These are phyloP conservation scores for Loris lydekkerianus DNA, from an alignment of 2,797 vertebrate species.

Conservation along the genomic window DNA sequence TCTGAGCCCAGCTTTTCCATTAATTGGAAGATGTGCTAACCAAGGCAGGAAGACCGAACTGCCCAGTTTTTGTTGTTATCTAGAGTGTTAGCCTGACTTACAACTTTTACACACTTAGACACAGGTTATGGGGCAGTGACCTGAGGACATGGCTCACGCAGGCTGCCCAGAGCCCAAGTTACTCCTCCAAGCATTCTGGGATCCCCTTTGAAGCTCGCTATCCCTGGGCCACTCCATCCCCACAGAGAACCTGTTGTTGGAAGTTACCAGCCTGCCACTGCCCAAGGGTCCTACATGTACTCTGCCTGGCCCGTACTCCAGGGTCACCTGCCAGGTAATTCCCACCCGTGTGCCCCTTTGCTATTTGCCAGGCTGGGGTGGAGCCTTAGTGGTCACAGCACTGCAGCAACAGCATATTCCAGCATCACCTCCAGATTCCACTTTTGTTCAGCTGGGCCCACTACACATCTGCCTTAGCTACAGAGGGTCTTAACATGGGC, in stretches of 20 bases:
- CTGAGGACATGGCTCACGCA: rapidly evolving
- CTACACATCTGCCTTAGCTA: rapidly evolving
- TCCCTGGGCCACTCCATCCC: rapidly evolving
- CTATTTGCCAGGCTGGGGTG: too few relatives aligned
- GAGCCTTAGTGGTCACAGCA: neutral
- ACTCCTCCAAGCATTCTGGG: neutral
- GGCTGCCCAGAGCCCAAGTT: rapidly evolving
- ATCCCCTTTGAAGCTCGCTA: neutral
- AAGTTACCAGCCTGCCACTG: rapidly evolving
- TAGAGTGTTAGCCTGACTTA: neutral
- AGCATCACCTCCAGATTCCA: rapidly evolving
- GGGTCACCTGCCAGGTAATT: too few relatives aligned
- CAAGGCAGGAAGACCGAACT: neutral
- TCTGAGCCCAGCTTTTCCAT: neutral
- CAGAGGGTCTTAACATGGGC: neutral
- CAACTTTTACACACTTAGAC: neutral
- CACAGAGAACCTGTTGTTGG: neutral
- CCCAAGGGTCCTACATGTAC: rapidly evolving
- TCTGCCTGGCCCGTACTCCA: rapidly evolving
- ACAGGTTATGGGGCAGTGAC: rapidly evolving
- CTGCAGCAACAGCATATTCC: neutral
- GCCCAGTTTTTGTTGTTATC: neutral
- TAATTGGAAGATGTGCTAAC: neutral
- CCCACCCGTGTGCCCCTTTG: too few relatives aligned
- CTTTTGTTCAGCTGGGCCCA: rapidly evolving